These are phyloP conservation scores for Aeoliscus strigatus DNA, from an alignment of 2,797 vertebrate genomes.

Conservation along the genomic window DNA sequence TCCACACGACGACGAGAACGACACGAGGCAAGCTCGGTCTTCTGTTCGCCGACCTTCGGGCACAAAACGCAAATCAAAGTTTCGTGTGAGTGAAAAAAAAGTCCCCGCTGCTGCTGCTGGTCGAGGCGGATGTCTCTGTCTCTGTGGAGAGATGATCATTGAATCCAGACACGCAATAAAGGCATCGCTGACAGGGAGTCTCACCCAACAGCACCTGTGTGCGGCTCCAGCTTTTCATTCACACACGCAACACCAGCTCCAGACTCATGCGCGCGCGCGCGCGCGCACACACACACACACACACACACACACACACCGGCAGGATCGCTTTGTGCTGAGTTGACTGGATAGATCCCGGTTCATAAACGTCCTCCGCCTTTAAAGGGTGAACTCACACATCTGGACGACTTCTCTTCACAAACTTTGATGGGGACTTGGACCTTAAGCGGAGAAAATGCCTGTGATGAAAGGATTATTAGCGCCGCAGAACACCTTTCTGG, in stretches of 20 bases:
- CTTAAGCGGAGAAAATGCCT: constrained; percentile 90
- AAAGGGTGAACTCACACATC: constrained; percentile 40
- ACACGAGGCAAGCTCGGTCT: too few relatives aligned
- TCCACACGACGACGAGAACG: too few relatives aligned
- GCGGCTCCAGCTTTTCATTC: constrained; percentile 38
- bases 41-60: too few relatives aligned
- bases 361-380: constrained; percentile 28
- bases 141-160: constrained; percentile 53
- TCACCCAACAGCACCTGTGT: constrained; percentile 64
- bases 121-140: constrained; percentile 30
- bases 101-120: constrained; percentile 17
- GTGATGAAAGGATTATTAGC: constrained; percentile 99
- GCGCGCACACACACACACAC: constrained; percentile 34
- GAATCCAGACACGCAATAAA: constrained; percentile 46
- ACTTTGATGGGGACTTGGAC: constrained; percentile 96
- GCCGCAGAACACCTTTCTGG: constrained; percentile 97
- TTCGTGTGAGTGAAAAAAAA: too few relatives aligned
- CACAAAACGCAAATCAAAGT: too few relatives aligned
- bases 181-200: constrained; percentile 49
- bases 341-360: constrained; percentile 44
- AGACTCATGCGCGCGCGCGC: constrained; percentile 49
- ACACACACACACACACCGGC: constrained; percentile 30
- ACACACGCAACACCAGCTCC: constrained; percentile 39
- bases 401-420: constrained; percentile 52
- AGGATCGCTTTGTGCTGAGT: constrained; percentile 52